phyloP scores from a whole-genome alignment of 2,888 invertebrate species.

The Gerris lacustris region DNA sequence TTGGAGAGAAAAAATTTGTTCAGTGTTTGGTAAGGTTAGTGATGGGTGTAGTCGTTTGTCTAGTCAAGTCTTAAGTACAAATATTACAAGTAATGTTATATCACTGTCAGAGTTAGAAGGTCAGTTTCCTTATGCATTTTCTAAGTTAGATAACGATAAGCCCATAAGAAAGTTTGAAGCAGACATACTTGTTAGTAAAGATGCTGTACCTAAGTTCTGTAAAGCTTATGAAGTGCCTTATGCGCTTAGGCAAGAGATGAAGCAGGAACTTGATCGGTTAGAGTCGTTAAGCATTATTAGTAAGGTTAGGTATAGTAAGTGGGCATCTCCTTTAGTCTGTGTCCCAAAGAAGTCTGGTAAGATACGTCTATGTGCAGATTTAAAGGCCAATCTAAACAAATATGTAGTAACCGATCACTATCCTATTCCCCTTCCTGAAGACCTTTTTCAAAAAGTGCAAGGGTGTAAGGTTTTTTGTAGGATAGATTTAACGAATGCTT shows the following conservation, averaged over 20 bases:
- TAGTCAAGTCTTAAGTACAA: background rate
- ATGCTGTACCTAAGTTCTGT: slow-evolving; percentile 19
- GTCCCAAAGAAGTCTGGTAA: slow-evolving; percentile 31
- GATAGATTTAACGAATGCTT: slow-evolving; percentile 31
- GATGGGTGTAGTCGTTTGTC: background rate
- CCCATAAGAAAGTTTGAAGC: slow-evolving; percentile 17
- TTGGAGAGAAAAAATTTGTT: background rate
- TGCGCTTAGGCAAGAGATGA: slow-evolving; percentile 8
- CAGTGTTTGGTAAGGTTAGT: background rate
- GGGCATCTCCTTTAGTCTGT: slow-evolving; percentile 23
- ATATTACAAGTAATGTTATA: background rate
- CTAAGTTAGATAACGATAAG: slow-evolving; percentile 6
- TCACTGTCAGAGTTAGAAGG: background rate
- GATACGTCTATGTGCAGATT: slow-evolving; percentile 33
- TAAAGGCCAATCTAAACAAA: slow-evolving; percentile 31
- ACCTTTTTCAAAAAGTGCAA: slow-evolving; percentile 31
- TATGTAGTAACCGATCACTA: slow-evolving; percentile 30
- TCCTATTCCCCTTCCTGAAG: slow-evolving; percentile 32
- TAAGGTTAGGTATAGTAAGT: slow-evolving; percentile 2
- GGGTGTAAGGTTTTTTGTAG: slow-evolving; percentile 24
- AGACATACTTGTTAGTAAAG: slow-evolving; percentile 18
- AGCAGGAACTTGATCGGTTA: slow-evolving; percentile 10
- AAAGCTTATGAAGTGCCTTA: slow-evolving; percentile 20
- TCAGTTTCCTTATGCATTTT: background rate
- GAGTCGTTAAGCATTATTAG: slow-evolving; percentile 15